Percentiles rank a stretch among this genome's conserved stretches.
Conservation (phyloP, 2,113 vertebrate genomes). For the Phaetusa simplex region DNA sequence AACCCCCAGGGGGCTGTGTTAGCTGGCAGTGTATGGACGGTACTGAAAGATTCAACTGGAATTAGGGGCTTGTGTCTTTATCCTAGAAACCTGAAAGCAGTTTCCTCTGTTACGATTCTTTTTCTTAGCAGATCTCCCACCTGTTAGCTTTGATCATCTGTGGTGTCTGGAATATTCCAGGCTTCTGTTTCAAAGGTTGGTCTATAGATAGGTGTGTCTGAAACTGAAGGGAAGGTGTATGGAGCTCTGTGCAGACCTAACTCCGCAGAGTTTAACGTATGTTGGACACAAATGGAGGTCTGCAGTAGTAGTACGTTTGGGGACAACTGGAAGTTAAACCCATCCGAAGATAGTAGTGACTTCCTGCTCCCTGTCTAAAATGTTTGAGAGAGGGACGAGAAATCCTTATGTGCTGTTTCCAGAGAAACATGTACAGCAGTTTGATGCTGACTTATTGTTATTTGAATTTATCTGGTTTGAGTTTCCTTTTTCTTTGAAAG, state of each 20-base stretch:
- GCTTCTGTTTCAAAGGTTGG: neutral
- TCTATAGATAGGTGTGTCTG: neutral
- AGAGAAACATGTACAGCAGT: neutral
- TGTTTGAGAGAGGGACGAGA: neutral
- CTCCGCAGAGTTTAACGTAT: neutral
- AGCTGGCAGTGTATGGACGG: neutral
- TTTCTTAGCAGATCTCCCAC: neutral
- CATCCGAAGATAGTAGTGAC: neutral
- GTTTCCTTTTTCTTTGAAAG: constrained; percentile 55
- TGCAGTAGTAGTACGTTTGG: neutral
- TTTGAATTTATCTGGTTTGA: constrained; percentile 10
- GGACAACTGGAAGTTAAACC: neutral
- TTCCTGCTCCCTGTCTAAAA: neutral
- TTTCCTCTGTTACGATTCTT: neutral
- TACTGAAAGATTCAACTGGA: neutral
- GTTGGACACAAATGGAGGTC: neutral
- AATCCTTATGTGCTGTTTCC: neutral
- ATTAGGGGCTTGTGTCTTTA: neutral
- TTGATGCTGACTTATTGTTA: neutral
- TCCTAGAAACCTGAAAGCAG: neutral
- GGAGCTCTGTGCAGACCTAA: neutral
- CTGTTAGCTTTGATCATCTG: neutral
- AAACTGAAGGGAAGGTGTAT: neutral
- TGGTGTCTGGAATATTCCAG: neutral
- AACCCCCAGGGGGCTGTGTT: neutral